These are phyloP conservation scores for Anser cygnoides DNA, from an alignment of 2,113 vertebrate genomes.

Conservation along the genomic window DNA sequence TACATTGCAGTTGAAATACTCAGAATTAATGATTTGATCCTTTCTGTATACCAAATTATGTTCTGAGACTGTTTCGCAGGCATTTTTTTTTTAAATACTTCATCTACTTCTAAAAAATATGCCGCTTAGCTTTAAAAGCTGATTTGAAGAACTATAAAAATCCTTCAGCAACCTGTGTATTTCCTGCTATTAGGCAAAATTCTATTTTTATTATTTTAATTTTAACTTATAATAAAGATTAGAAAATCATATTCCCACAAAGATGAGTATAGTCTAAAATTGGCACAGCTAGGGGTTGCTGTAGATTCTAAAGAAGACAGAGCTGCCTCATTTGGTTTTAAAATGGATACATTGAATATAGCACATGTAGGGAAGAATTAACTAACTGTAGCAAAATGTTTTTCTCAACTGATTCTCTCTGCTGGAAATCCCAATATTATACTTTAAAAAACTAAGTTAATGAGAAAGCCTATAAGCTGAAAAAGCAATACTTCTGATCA, in stretches of 20 bases:
- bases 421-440: conserved; percentile 73
- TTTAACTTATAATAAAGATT: conserved; percentile 73
- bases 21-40: conserved; percentile 2
- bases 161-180: not conserved
- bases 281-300: conserved; percentile 66
- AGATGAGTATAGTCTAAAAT: conserved; percentile 66
- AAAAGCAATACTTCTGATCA: conserved; percentile 62
- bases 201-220: conserved; percentile 64
- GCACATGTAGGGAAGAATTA: conserved; percentile 81
- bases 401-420: conserved; percentile 76
- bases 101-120: not conserved
- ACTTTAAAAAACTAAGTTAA: conserved; percentile 71
- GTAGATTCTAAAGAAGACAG: conserved; percentile 59
- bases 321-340: conserved; percentile 78
- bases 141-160: conserved; percentile 3
- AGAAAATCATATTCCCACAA: conserved; percentile 65
- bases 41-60: not conserved
- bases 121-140: not conserved
- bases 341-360: conserved; percentile 77
- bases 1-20: not conserved
- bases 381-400: conserved; percentile 80
- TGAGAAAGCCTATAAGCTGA: conserved; percentile 65
- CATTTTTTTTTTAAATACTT: not conserved
- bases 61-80: not conserved
- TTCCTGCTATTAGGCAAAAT: conserved; percentile 30